These are phyloP conservation scores for Halcyon leucocephala DNA, from an alignment of 2,797 vertebrate genomes.

Conservation along the genomic window DNA sequence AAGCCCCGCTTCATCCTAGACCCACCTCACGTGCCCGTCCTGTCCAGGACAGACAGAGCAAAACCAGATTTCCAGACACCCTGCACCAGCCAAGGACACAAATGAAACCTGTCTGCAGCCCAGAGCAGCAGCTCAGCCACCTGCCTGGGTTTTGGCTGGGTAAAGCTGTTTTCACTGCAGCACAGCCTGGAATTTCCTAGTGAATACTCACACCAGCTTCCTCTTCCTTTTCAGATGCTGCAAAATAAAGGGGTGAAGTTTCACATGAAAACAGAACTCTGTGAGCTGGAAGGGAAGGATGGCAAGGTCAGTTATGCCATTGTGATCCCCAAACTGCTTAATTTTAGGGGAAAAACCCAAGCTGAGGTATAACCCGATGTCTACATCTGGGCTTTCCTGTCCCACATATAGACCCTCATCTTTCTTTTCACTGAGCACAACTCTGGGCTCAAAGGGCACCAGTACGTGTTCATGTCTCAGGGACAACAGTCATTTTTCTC, in stretches of 20 bases:
- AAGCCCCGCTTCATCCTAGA: neutral
- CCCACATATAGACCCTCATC: neutral
- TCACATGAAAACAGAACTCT: constrained; percentile 82
- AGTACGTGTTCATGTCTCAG: neutral
- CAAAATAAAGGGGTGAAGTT: constrained; percentile 86
- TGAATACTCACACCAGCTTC: neutral
- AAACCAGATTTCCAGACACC: neutral
- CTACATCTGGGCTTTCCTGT: neutral
- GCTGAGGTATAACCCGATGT: neutral
- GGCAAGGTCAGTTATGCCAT: constrained; percentile 76
- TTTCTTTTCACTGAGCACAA: neutral
- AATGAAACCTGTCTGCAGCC: neutral
- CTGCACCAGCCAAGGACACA: neutral
- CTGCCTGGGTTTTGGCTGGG: neutral
- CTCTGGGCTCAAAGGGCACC: neutral
- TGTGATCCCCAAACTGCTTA: neutral
- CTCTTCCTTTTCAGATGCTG: constrained; percentile 82
- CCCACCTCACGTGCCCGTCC: neutral
- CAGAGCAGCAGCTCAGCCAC: neutral
- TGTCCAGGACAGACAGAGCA: neutral
- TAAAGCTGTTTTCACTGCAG: constrained; percentile 10
- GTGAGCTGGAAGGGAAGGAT: constrained; percentile 82
- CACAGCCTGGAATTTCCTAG: constrained; percentile 36
- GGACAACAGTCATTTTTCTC: neutral
- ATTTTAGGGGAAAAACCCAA: neutral